phyloP scores from a whole-genome alignment of 2,888 invertebrate species.

The Dioctria linearis region DNA sequence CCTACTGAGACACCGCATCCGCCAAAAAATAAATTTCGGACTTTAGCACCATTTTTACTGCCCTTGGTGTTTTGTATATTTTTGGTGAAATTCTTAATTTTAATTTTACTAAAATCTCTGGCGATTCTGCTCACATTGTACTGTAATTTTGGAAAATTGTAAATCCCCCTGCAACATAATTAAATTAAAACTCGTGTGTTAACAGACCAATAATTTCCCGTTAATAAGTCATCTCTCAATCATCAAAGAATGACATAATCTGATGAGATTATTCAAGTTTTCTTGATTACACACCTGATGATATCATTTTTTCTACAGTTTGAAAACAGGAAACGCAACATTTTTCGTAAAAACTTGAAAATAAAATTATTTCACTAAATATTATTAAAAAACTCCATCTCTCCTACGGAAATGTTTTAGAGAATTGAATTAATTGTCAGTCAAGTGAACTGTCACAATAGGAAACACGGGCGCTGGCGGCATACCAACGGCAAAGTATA shows the following conservation, averaged over 20 bases:
- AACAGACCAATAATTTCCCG: not conserved
- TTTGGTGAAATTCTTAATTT: slow-evolving; percentile 7
- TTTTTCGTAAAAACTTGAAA: not conserved
- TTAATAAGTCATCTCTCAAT: not conserved
- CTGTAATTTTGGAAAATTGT: slow-evolving; percentile 19
- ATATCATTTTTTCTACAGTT: slow-evolving; percentile 33
- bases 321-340: slow-evolving; percentile 40
- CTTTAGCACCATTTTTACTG: slow-evolving; percentile 8
- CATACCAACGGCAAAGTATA: too few species aligned
- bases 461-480: too few species aligned
- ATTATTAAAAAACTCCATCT: too few species aligned
- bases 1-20: slow-evolving; percentile 65
- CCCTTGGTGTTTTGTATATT: not conserved
- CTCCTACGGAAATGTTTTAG: not conserved
- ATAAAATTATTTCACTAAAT: not conserved
- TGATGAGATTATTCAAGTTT: not conserved
- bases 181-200: not conserved
- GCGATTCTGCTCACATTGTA: slow-evolving; percentile 7
- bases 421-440: not conserved
- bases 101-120: slow-evolving; percentile 25
- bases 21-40: slow-evolving; percentile 58
- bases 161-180: slow-evolving; percentile 10
- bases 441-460: slow-evolving; percentile 8
- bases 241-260: slow-evolving; percentile 25
- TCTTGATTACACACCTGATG: slow-evolving; percentile 27